phyloP scores from a whole-genome alignment of 2,888 invertebrate species.

The Cephonodes hylas region DNA sequence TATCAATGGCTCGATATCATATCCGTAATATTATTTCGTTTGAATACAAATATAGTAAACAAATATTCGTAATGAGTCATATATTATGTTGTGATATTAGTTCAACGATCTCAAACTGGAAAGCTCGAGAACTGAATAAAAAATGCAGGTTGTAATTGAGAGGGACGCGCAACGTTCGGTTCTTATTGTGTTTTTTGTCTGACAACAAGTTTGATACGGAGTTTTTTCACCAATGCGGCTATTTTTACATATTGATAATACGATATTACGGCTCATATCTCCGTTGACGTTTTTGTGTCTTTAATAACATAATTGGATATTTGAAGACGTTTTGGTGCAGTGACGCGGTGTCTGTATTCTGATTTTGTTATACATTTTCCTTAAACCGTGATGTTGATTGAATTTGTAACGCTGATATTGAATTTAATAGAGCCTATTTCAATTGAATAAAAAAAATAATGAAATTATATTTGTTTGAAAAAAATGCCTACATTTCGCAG shows the following conservation, averaged over 20 bases:
- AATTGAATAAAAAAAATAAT: too few species aligned
- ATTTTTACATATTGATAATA: neutral
- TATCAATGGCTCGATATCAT: neutral
- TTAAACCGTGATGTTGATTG: neutral
- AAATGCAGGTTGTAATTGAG: slow-evolving; percentile 20
- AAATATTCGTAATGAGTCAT: neutral
- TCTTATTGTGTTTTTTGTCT: neutral
- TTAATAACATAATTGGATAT: neutral
- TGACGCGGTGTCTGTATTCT: neutral
- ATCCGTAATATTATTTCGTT: neutral
- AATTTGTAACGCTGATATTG: neutral
- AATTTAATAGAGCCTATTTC: neutral
- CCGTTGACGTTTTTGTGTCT: neutral
- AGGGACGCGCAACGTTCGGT: slow-evolving; percentile 15
- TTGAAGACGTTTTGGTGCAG: neutral
- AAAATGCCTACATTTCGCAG: too few species aligned
- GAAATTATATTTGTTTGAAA: too few species aligned
- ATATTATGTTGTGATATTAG: neutral
- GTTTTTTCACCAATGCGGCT: neutral
- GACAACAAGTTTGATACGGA: neutral
- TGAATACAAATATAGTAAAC: slow-evolving; percentile 2
- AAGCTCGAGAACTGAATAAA: slow-evolving; percentile 18
- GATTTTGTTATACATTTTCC: neutral
- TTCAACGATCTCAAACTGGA: slow-evolving; percentile 14
- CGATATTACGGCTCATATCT: neutral